Conservation (phyloP, 2,888 invertebrate genomes). For the Sipunculus nudus region DNA sequence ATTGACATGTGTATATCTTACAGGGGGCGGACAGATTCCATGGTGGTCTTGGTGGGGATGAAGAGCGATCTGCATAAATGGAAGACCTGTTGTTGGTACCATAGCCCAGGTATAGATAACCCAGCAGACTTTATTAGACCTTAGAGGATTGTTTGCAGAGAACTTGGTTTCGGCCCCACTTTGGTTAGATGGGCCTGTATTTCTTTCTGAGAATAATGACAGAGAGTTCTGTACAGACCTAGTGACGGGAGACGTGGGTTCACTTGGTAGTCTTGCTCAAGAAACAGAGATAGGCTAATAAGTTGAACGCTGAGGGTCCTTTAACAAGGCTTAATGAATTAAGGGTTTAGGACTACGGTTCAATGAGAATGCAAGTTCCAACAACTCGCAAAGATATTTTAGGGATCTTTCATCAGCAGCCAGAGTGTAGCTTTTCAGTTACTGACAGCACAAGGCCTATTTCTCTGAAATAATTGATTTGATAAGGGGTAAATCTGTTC, state of each 20-base stretch:
- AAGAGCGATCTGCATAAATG: not conserved
- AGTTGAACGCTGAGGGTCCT: not conserved
- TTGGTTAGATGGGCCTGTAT: not conserved
- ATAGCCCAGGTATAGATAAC: not conserved
- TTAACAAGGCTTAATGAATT: no score
- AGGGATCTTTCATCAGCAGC: no score
- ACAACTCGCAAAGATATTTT: no score
- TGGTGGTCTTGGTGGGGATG: not conserved
- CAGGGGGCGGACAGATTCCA: constrained; percentile 31
- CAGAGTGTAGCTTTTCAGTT: no score
- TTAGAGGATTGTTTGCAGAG: not conserved
- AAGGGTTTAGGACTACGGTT: no score
- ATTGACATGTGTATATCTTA: constrained; percentile 15
- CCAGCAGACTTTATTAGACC: not conserved
- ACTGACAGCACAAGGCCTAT: no score
- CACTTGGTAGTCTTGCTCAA: not conserved
- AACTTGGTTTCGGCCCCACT: not conserved
- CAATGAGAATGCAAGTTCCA: no score
- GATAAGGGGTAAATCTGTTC: not conserved
- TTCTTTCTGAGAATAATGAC: not conserved
- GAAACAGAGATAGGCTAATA: not conserved
- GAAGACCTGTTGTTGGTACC: not conserved
- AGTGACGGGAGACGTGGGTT: not conserved
- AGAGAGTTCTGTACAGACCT: not conserved
- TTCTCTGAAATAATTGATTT: not conserved